phyloP scores from a whole-genome alignment of 2,113 vertebrate genomes.

The Ophiodon elongatus region DNA sequence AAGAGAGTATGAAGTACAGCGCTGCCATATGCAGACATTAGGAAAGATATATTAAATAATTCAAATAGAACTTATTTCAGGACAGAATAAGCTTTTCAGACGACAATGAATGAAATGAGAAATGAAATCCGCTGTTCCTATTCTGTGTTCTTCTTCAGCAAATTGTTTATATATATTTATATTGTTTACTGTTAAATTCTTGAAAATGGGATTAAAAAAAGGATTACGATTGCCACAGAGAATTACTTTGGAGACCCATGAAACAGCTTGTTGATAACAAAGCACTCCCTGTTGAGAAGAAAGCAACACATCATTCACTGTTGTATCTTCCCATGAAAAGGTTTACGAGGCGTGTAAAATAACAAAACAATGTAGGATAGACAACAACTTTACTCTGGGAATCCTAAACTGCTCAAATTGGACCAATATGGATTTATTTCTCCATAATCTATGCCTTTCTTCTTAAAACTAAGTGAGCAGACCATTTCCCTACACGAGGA shows the following conservation, averaged over 20 bases:
- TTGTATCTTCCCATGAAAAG: not conserved
- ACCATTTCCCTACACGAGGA: conserved; percentile 2
- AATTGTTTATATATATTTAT: not conserved
- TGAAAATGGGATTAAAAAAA: not conserved
- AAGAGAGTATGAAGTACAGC: not conserved
- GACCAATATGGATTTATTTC: conserved; percentile 5
- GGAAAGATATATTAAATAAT: not conserved
- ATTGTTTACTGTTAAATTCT: conserved; percentile 2
- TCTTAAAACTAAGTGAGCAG: conserved; percentile 9
- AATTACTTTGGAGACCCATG: not conserved
- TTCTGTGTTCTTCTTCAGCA: not conserved
- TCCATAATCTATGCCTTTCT: conserved; percentile 3
- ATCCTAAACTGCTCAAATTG: not conserved
- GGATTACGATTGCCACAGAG: conserved; percentile 9
- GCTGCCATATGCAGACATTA: not conserved
- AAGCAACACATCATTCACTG: not conserved
- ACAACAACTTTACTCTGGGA: not conserved
- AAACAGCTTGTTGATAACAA: conserved; percentile 4
- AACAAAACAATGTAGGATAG: not conserved
- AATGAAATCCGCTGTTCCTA: conserved; percentile 5
- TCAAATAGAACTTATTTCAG: conserved; percentile 13
- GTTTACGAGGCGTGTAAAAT: not conserved
- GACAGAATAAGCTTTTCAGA: conserved; percentile 33
- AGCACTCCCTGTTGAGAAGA: not conserved
- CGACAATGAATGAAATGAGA: conserved; percentile 3